These are phyloP conservation scores for Channallabes apus DNA, from an alignment of 2,797 vertebrate genomes.

Conservation along the genomic window DNA sequence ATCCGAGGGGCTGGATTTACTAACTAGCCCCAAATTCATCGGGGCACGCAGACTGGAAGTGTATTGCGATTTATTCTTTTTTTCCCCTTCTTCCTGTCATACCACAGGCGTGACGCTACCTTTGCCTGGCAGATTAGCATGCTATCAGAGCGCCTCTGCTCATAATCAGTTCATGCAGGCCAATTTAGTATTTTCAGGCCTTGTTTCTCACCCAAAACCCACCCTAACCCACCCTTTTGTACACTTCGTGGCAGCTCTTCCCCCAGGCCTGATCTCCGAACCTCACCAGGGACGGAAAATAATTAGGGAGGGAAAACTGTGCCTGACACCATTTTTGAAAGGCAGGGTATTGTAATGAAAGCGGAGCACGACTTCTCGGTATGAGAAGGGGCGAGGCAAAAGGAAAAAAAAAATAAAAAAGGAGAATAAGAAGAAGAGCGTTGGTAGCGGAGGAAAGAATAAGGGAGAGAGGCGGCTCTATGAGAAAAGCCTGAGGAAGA, in stretches of 20 bases:
- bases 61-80: not conserved
- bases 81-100: not conserved
- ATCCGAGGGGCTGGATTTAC: slow-evolving; percentile 37
- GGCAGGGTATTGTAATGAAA: slow-evolving; percentile 82
- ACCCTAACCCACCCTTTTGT: slow-evolving; percentile 56
- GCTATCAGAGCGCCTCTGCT: not conserved
- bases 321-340: slow-evolving; percentile 84
- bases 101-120: slow-evolving; percentile 14
- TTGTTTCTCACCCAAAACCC: slow-evolving; percentile 38
- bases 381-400: slow-evolving; percentile 62
- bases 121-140: slow-evolving; percentile 28
- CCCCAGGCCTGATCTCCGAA: slow-evolving; percentile 75
- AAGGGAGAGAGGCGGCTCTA: slow-evolving; percentile 58
- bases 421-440: slow-evolving; percentile 31
- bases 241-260: slow-evolving; percentile 63
- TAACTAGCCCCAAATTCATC: slow-evolving; percentile 5
- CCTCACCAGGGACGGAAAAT: slow-evolving; percentile 77
- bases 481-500: slow-evolving; percentile 25
- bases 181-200: slow-evolving; percentile 38
- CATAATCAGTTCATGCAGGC: slow-evolving; percentile 40
- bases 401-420: slow-evolving; percentile 33
- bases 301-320: slow-evolving; percentile 83
- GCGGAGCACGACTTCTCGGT: slow-evolving; percentile 79
- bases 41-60: slow-evolving; percentile 9
- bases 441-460: slow-evolving; percentile 22